Evolutionary conservation across 2,888 invertebrate genomes (phyloP).

Genomic region (Ochropacha duplaris): DNA sequence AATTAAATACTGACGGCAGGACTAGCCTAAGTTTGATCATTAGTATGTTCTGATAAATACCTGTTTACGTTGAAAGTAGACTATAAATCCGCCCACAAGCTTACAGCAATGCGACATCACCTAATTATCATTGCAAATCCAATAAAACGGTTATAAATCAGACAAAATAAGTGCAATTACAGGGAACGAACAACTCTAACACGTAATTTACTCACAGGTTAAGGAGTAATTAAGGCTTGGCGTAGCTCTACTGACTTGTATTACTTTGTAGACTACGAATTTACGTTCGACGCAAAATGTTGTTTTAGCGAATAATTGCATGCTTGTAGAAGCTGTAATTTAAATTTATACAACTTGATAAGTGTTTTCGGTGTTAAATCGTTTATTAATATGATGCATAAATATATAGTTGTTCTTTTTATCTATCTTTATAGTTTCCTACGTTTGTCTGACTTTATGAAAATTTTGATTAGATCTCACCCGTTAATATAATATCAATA

Average conservation of each 20-base stretch:
- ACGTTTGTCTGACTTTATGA: no score
- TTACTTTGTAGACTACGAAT: conserved; percentile 27
- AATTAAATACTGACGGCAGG: conserved; percentile 4
- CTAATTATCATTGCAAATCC: conserved; percentile 21
- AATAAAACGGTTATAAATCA: conserved; percentile 23
- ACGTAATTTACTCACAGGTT: conserved; percentile 39
- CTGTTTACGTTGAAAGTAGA: background rate
- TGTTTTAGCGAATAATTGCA: conserved; percentile 44
- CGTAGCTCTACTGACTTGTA: conserved; percentile 2
- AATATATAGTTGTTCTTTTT: no score
- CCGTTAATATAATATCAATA: no score
- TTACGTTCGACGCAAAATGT: conserved; percentile 46
- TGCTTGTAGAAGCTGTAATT: conserved; percentile 13
- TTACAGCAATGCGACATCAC: conserved; percentile 11
- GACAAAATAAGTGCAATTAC: conserved; percentile 38
- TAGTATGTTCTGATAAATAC: background rate
- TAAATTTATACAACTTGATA: background rate
- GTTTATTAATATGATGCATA: background rate
- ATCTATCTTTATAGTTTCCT: no score
- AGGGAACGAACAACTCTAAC: conserved; percentile 32
- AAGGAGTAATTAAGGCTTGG: conserved; percentile 29
- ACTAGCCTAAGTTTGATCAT: background rate
- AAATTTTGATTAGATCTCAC: no score
- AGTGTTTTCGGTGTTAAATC: background rate
- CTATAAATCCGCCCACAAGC: conserved; percentile 4